A percentile compares a stretch with the other conserved stretches of the same genome.
Evolutionary conservation across 2,888 invertebrate species (phyloP).

Genomic region (Prosopocoilus inquinatus): DNA sequence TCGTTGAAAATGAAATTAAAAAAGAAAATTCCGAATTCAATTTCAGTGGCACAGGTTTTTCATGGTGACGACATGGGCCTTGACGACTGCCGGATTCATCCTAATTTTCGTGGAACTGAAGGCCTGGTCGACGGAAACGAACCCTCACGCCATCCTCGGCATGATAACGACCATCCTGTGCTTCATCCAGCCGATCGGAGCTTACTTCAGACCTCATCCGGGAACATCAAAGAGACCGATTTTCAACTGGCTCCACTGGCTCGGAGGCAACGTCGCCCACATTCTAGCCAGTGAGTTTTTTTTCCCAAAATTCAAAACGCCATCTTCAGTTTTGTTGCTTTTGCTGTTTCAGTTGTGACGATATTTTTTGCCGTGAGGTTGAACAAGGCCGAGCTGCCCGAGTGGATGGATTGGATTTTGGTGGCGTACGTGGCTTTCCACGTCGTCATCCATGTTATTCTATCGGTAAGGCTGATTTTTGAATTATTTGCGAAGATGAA

Average conservation of each 20-base stretch:
- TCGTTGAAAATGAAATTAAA: background rate
- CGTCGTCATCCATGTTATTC: conserved; percentile 79
- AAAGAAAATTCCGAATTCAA: background rate
- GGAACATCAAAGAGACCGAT: conserved; percentile 73
- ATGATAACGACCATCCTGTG: conserved; percentile 74
- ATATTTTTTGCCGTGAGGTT: conserved; percentile 90
- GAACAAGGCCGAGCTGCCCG: conserved; percentile 80
- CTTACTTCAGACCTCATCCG: conserved; percentile 82
- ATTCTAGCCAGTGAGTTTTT: conserved; percentile 77
- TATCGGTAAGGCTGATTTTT: conserved; percentile 65
- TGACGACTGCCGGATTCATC: conserved; percentile 76
- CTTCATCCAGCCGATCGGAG: conserved; percentile 85
- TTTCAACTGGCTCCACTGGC: conserved; percentile 93
- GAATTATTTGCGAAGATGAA: background rate
- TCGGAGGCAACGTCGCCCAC: conserved; percentile 83
- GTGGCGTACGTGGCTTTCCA: conserved; percentile 89
- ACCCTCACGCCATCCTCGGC: conserved; percentile 83
- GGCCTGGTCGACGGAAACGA: conserved; percentile 70
- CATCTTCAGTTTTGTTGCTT: background rate
- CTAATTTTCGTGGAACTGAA: conserved; percentile 80
- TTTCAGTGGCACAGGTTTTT: conserved; percentile 79
- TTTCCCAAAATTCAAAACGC: conserved; percentile 1
- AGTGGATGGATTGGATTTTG: conserved; percentile 85
- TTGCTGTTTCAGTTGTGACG: conserved; percentile 72
- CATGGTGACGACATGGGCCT: conserved; percentile 77